Evolutionary conservation across 2,888 invertebrate species (phyloP).

Genomic region (Drosophila prolongata): DNA sequence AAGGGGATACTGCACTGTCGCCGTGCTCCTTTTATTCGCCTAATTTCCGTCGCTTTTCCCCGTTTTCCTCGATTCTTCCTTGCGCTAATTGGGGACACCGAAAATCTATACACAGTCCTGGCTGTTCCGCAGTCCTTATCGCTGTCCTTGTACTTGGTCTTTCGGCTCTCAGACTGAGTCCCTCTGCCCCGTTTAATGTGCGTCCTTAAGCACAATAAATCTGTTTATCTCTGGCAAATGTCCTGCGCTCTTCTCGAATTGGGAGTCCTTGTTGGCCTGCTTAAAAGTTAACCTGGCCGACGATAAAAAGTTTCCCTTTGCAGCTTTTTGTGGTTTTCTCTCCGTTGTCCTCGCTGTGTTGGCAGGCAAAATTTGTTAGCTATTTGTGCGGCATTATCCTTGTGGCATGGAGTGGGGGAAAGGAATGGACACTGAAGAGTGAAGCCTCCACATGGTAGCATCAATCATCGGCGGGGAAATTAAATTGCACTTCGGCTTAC

Average conservation of each 20-base stretch:
- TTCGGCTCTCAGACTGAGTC: conserved; percentile 11
- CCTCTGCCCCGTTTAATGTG: conserved; percentile 43
- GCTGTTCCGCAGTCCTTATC: conserved; percentile 30
- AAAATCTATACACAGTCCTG: conserved; percentile 69
- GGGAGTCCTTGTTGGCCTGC: conserved; percentile 52
- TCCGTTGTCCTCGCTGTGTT: conserved; percentile 16
- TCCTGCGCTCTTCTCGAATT: conserved; percentile 28
- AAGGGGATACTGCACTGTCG: conserved; percentile 5
- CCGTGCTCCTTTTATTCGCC: conserved; percentile 56
- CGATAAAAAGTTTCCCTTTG: conserved; percentile 62
- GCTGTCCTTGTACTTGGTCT: conserved; percentile 34
- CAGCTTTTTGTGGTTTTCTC: conserved; percentile 42
- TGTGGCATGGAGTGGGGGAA: conserved; percentile 1
- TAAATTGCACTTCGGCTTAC: conserved; percentile 41
- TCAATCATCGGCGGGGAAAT: conserved; percentile 45
- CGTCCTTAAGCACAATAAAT: conserved; percentile 70
- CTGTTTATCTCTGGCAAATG: conserved; percentile 74
- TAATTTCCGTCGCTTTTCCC: conserved; percentile 60
- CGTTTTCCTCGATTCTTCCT: conserved; percentile 41
- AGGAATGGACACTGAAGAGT: conserved; percentile 9
- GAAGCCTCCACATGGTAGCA: conserved; percentile 30
- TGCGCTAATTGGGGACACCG: conserved; percentile 66
- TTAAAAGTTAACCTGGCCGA: conserved; percentile 48
- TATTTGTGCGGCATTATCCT: conserved; percentile 55
- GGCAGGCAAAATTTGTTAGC: conserved; percentile 56